Conservation (phyloP, 2,113 vertebrate genomes). For the Alexandromys fortis region DNA sequence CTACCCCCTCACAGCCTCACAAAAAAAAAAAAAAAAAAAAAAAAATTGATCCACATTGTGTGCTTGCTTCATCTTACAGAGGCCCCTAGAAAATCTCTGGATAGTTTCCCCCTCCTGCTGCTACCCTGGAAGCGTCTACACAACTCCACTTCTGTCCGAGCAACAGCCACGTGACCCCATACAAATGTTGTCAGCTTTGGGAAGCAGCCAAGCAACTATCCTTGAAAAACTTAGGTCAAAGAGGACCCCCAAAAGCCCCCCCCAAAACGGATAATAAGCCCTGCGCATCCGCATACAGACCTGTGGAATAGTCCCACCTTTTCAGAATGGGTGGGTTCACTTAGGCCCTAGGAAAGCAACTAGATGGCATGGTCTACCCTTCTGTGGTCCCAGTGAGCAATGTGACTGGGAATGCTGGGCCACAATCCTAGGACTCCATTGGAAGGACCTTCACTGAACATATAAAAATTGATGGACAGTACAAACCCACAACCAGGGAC, state of each 20-base stretch:
- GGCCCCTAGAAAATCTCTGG: not conserved
- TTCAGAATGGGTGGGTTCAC: no score
- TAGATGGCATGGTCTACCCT: not conserved
- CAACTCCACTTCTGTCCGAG: not conserved
- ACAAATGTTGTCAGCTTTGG: not conserved
- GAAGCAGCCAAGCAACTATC: not conserved
- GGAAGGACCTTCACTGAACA: not conserved
- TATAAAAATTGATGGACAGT: not conserved
- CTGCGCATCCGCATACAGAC: no score
- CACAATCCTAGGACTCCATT: not conserved
- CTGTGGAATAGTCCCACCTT: not conserved
- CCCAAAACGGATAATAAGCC: not conserved
- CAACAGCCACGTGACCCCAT: not conserved
- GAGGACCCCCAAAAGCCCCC: not conserved
- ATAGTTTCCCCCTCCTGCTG: not conserved
- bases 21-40: no score
- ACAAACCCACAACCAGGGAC: not conserved
- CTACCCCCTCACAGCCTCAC: not conserved
- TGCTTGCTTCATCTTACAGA: not conserved
- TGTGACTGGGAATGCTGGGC: no score
- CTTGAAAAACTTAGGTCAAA: not conserved
- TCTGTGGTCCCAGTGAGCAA: not conserved
- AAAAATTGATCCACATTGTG: not conserved
- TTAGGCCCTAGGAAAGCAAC: not conserved
- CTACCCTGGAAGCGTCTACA: not conserved